These are phyloP conservation scores for Cryptocheilus praepositus DNA, from an alignment of 2,888 invertebrate species.

Conservation along the genomic window DNA sequence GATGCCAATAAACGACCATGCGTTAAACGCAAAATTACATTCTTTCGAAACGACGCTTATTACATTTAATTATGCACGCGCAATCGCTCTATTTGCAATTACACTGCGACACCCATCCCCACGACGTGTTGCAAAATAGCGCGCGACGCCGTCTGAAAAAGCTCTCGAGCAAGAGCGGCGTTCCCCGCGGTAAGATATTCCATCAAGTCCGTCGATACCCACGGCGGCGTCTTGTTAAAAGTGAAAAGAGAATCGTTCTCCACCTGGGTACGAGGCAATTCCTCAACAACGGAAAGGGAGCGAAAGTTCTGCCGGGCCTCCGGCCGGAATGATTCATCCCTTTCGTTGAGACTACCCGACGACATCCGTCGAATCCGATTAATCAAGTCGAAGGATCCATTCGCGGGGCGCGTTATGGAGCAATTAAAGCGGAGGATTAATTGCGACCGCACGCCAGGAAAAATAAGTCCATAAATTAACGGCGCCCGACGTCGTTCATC, in stretches of 20 bases:
- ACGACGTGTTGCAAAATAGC: no score
- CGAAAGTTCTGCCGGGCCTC: not conserved
- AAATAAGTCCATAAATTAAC: slow-evolving; percentile 67
- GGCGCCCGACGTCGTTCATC: slow-evolving; percentile 45
- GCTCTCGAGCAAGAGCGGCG: no score
- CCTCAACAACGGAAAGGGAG: not conserved
- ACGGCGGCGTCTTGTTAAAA: not conserved
- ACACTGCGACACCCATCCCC: no score
- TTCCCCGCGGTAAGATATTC: no score
- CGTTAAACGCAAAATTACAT: no score
- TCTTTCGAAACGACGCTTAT: no score
- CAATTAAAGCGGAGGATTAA: slow-evolving; percentile 65
- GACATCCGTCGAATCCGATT: slow-evolving; percentile 58
- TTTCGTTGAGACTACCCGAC: slow-evolving; percentile 34
- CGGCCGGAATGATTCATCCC: slow-evolving; percentile 31
- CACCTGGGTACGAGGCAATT: not conserved
- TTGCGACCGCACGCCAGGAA: slow-evolving; percentile 60
- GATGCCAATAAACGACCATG: no score
- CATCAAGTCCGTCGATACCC: no score
- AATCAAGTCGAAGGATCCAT: slow-evolving; percentile 59
- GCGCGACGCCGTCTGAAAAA: no score
- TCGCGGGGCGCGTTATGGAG: slow-evolving; percentile 51
- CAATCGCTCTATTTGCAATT: no score
- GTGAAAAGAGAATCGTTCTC: not conserved
- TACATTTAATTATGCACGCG: no score